Base-by-base conservation (phyloP, 2,888 invertebrate species). In the Clitarchus hookeri region DNA sequence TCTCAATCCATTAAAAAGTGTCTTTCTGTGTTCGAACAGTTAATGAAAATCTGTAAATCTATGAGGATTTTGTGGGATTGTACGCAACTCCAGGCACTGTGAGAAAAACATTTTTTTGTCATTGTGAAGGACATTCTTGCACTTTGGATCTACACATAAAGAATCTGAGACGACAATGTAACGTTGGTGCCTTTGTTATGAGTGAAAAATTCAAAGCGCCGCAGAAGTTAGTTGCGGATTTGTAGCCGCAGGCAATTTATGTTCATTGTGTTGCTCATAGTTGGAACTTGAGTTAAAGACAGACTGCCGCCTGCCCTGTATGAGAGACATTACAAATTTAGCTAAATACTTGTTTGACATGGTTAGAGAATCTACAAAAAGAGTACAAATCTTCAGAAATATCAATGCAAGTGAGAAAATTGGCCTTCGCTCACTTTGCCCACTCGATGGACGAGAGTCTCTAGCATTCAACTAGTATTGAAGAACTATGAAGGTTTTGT, bases 1-100 rank as follows among this genome's bases (percentile, higher is more conserved):
- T 84, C 48, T 53, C 84, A 44, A 84, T 54, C 6, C 48, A 84
- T 27, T 36, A 44, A 84, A 36, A 84, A 84, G 84, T 84, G 48
- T n/a, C 44, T 19, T 25, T 84, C 23, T 84, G 44, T 44, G 6
- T 84, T 44, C 48, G 44, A 84, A 84, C 25, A 0, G 84, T 84
- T 23, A 48, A 44, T 44, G 48, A 9, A 44, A 54, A 84, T 25
- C 26, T 84, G 36, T 0, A 84, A 84, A 84, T 84, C 23, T 13
- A 26, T 53, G 84, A 26, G 48, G 23, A 53, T 26, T 84, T 84
- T 84, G 48, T 84, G 23, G 84, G 84, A 53, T 84, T 84, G 9
- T 84, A 84, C 16, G 54, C 26, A 53, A 84, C 84, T 53, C n/a
- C 36, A 27, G n/a, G n/a, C 44, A 84, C 84, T 53, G 54, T 23